Evolutionary conservation across 1,140 invertebrate species (phyloP).

Genomic region (Aphidius ervi): DNA sequence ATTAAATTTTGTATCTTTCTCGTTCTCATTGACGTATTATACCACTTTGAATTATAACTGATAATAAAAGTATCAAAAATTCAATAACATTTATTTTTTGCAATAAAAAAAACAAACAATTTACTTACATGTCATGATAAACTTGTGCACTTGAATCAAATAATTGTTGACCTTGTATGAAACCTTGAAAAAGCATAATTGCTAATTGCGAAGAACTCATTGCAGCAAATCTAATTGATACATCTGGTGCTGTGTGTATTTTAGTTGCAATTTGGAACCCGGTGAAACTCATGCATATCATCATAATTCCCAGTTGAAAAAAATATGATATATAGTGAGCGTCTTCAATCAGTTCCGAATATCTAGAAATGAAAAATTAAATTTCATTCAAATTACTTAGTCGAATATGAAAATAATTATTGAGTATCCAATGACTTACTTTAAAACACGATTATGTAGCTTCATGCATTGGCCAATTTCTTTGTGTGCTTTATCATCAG

Average conservation of each 20-base stretch:
- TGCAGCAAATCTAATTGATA: constrained; percentile 16
- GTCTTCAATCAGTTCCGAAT: constrained; percentile 24
- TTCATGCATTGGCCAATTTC: too few relatives aligned
- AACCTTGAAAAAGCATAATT: constrained; percentile 24
- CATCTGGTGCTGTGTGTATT: constrained; percentile 12
- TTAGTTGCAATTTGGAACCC: constrained; percentile 29
- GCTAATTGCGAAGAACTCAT: constrained; percentile 15
- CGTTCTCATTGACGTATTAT: too few relatives aligned
- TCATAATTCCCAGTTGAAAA: constrained; percentile 30
- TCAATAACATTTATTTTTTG: too few relatives aligned
- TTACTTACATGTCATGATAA: constrained; percentile 19
- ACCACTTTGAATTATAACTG: too few relatives aligned
- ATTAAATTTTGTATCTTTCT: too few relatives aligned
- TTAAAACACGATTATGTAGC: too few relatives aligned
- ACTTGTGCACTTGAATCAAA: constrained; percentile 22
- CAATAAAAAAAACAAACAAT: too few relatives aligned
- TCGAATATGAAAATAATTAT: neutral
- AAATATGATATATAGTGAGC: constrained; percentile 28
- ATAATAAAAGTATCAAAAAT: too few relatives aligned
- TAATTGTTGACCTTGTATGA: constrained; percentile 19
- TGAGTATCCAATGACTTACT: too few relatives aligned
- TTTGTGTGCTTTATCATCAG: too few relatives aligned
- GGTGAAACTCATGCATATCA: constrained; percentile 34
- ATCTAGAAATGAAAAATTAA: constrained; percentile 19
- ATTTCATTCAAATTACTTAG: neutral